phyloP scores from a whole-genome alignment of 2,113 vertebrate species.

The Vidua macroura region DNA sequence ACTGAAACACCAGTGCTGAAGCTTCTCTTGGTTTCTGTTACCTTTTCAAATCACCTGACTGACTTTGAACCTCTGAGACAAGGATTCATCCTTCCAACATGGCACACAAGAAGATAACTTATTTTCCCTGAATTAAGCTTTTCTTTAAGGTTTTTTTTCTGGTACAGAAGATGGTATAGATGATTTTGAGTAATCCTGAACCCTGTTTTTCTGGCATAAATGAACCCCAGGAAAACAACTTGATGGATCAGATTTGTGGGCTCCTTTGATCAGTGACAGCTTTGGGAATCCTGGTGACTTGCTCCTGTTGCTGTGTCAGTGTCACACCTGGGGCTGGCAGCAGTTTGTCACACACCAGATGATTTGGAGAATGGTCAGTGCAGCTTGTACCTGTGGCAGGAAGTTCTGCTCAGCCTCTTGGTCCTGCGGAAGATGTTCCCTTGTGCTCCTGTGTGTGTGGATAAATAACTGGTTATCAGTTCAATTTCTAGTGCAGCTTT shows the following conservation, averaged over 20 bases:
- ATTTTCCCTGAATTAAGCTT: not conserved
- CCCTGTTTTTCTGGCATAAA: not conserved
- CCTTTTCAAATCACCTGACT: not conserved
- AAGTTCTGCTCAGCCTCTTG: not conserved
- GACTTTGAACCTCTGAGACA: not conserved
- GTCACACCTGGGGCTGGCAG: not conserved
- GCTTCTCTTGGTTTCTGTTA: not conserved
- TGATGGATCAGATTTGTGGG: too few species aligned
- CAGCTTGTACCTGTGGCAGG: not conserved
- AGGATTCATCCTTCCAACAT: not conserved
- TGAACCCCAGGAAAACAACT: not conserved
- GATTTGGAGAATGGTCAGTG: not conserved
- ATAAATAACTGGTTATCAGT: not conserved
- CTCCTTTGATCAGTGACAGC: not conserved
- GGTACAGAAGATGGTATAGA: not conserved
- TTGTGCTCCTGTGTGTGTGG: not conserved
- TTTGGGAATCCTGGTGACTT: not conserved
- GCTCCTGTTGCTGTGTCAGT: not conserved
- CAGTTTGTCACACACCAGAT: not conserved
- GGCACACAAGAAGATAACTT: not conserved
- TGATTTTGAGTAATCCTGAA: not conserved
- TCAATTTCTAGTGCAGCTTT: not conserved
- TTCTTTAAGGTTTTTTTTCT: not conserved
- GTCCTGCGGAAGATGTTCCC: not conserved
- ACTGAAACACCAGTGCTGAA: not conserved